Base-by-base conservation (phyloP, 2,797 vertebrate species). In the Vireo griseus region DNA sequence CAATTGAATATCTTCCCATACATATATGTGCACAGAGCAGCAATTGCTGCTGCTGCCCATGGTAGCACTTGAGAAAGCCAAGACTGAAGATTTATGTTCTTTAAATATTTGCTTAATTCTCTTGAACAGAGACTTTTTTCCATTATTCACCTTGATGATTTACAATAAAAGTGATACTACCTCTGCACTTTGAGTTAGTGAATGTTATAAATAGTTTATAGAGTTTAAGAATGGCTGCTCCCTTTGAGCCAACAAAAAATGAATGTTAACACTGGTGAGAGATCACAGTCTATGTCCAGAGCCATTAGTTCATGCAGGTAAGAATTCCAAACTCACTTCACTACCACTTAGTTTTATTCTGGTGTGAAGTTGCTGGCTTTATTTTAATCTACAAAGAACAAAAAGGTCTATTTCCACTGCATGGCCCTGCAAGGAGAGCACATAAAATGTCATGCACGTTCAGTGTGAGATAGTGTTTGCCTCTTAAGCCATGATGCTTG, bases 31-130 rank as follows among this genome's bases (percentile, higher is more conserved):
- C 37, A 86, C 21, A 13, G 51, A 95, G 39, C 42, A 76, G 61
- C 18, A 67, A 71, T 25, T 77, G 66, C 52, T 76, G 57, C 44
- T 59, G 65, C 74, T 35, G 39, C 57, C 67, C 44, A 25, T 2
- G 3, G 39, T 13, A 50, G 55, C 21, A 58, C 28, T 25, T 19
- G 8, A 84, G 63, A 77, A 81, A 73, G 39, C 18, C 42, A 86
- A 68, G 68, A 54, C 61, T 57, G 47, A 83, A 91, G 58, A 83
- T 79, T 83, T 54, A 68, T 21, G 9, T 44, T 92, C 69, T 84
- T 84, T 79, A 86, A 81, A 51, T 69, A 82, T 90, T 90, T 93
- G 76, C 71, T 82, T 89, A 75, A 78, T 82, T 90, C 63, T 76
- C 45, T 50, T 69, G 42, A 69, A 51, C 58, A 69, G 54, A 90